Evolutionary conservation across 2,888 invertebrate genomes (phyloP).

Genomic region (Cyrtodaria siliqua): DNA sequence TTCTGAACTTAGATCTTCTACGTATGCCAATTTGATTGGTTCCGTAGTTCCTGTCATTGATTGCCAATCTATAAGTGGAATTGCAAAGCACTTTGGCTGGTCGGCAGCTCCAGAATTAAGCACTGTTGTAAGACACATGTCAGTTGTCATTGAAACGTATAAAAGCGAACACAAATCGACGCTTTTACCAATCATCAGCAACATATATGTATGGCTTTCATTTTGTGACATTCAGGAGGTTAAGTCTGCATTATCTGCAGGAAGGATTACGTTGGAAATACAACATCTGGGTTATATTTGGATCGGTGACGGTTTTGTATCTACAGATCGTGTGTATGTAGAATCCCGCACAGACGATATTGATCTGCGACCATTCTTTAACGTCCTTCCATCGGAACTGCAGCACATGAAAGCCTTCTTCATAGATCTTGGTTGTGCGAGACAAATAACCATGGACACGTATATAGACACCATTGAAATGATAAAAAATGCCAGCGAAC

Average conservation of each 20-base stretch:
- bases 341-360: slow-evolving; percentile 2
- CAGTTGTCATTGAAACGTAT: neutral
- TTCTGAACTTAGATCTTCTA: slow-evolving; percentile 13
- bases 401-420: slow-evolving; percentile 1
- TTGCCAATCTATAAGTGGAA: neutral
- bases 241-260: neutral
- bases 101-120: neutral
- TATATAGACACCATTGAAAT: neutral
- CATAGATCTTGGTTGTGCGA: slow-evolving; percentile 11
- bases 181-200: neutral
- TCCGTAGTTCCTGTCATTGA: slow-evolving; percentile 30
- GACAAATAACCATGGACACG: neutral
- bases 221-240: neutral
- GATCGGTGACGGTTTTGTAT: slow-evolving; percentile 9
- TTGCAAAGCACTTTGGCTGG: slow-evolving; percentile 18
- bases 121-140: slow-evolving; percentile 1
- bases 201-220: slow-evolving; percentile 12
- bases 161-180: slow-evolving; percentile 1
- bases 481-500: neutral
- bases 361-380: slow-evolving; percentile 5
- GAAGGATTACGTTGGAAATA: neutral
- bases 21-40: slow-evolving; percentile 33
- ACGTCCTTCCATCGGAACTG: slow-evolving; percentile 9
- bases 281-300: neutral
- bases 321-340: slow-evolving; percentile 12